Evolutionary conservation across 37 sponge, comb jelly and placozoan species (phyloP), one percentile per base, ranked within the genome.

Genomic region (Cladorhizidae sp.): DNA sequence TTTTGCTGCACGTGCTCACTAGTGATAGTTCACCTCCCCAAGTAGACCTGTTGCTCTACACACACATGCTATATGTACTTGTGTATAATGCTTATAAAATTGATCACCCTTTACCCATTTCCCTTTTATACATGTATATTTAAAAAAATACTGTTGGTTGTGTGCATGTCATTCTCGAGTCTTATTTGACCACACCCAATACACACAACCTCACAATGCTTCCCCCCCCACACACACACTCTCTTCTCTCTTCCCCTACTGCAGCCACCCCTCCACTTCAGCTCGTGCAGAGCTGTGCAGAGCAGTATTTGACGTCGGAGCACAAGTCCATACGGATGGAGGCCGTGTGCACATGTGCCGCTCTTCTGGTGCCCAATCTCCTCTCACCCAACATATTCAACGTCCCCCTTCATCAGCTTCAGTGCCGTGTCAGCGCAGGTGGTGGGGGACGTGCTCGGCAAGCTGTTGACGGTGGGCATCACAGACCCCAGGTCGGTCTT

Each of bases 401-500:
- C 61, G 75, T 57, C 21, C 81, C 77, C 45, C n/a, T 76, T 81
- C 52, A 76, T 76, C 28, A 8, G 28, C 42, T 62, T 71, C 56
- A 80, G 82, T 87, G 64, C 73, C 25, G 57, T 76, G 9, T 76
- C 82, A 69, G 76, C 81, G 0, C 85, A 90, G 32, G 78, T 93
- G 38, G 91, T 96, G 59, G 81, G 88, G n/a, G 97, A 96, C 2
- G 92, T 96, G 26, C 71, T 96, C 40, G 71, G 76, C 0, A 90
- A 93, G 57, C 77, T 96, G 40, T 83, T 96, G 28, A 83, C 86
- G 31, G 94, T 93, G 21, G 93, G 94, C 1, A 90, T 96, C 35
- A 90, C 94, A 65, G 97, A 96, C 68, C n/a, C 87, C 79, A 78
- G 92, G 92, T n/a, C n/a, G n/a, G n/a, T n/a, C n/a, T n/a, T n/a